Evolutionary conservation across 2,797 vertebrate genomes (phyloP).

Genomic region (Rhinophrynus dorsalis): DNA sequence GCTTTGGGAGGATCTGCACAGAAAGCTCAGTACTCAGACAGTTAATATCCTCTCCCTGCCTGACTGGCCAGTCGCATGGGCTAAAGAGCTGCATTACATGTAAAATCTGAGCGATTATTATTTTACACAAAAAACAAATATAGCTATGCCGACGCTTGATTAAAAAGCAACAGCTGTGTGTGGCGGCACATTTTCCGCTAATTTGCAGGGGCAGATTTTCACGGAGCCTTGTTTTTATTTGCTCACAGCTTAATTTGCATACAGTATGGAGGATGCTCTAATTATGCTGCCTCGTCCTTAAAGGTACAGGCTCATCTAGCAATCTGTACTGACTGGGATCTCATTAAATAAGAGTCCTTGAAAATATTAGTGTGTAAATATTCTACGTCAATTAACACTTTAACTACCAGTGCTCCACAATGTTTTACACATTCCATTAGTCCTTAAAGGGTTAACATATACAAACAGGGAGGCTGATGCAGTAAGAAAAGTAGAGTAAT

Average conservation of each 20-base stretch:
- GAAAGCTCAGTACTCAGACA: slow-evolving; percentile 41
- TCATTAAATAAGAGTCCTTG: no score
- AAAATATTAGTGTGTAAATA: no score
- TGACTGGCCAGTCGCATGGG: not conserved
- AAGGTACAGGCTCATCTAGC: not conserved
- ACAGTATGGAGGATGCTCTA: slow-evolving; percentile 45
- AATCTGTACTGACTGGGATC: not conserved
- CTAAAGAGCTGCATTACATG: slow-evolving; percentile 44
- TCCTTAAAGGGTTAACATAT: no score
- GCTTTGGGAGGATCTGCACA: not conserved
- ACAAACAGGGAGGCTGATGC: no score
- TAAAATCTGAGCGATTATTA: slow-evolving; percentile 62
- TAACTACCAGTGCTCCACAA: no score
- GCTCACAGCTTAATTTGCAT: slow-evolving; percentile 62
- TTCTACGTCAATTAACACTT: no score
- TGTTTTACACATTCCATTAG: no score
- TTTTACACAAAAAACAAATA: slow-evolving; percentile 62
- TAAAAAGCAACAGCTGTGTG: slow-evolving; percentile 74
- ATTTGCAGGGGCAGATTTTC: slow-evolving; percentile 67
- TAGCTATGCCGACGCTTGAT: slow-evolving; percentile 63
- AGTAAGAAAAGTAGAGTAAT: no score
- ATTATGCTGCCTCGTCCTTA: slow-evolving; percentile 8
- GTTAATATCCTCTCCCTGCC: slow-evolving; percentile 47
- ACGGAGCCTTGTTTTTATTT: slow-evolving; percentile 62
- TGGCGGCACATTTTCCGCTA: slow-evolving; percentile 65